Percentiles rank a stretch among this genome's conserved stretches.
Conservation (phyloP, 2,888 invertebrate genomes). For the Pollenia labialis region DNA sequence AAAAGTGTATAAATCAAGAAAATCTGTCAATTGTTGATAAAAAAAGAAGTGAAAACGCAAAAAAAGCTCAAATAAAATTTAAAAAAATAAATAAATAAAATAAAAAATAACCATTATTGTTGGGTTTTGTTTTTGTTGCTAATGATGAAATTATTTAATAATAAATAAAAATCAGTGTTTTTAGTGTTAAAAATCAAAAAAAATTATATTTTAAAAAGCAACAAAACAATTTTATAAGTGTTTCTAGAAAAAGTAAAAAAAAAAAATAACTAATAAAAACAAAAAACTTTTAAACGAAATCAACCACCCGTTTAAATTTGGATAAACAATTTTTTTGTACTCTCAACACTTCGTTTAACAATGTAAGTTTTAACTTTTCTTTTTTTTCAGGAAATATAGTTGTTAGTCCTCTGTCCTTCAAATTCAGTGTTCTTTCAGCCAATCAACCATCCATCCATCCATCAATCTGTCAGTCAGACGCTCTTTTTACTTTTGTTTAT, state of each 20-base stretch:
- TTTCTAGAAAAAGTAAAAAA: neutral
- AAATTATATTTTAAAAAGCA: neutral
- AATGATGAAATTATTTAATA: neutral
- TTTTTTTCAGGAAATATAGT: neutral
- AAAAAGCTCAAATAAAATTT: constrained; percentile 34
- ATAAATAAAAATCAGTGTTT: constrained; percentile 21
- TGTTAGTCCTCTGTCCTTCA: constrained; percentile 13
- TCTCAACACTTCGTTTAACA: constrained; percentile 63
- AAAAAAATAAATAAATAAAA: neutral
- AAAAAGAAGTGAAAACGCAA: constrained; percentile 29
- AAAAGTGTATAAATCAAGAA: neutral
- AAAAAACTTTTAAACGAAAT: constrained; percentile 10
- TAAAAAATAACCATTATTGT: neutral
- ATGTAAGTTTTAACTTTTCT: constrained; percentile 59
- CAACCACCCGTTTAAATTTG: constrained; percentile 63
- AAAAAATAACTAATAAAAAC: neutral
- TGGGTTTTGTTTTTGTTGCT: constrained; percentile 16
- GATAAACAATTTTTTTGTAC: constrained; percentile 60
- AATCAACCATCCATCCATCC: constrained; percentile 1
- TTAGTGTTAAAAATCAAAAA: constrained; percentile 16
- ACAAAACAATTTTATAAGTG: constrained; percentile 3
- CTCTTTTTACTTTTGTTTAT: constrained; percentile 14
- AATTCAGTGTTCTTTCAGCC: neutral
- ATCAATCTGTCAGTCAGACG: constrained; percentile 4
- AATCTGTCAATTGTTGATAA: constrained; percentile 65